phyloP scores from a whole-genome alignment of 1,140 invertebrate species.

The Trichonephila clavata region DNA sequence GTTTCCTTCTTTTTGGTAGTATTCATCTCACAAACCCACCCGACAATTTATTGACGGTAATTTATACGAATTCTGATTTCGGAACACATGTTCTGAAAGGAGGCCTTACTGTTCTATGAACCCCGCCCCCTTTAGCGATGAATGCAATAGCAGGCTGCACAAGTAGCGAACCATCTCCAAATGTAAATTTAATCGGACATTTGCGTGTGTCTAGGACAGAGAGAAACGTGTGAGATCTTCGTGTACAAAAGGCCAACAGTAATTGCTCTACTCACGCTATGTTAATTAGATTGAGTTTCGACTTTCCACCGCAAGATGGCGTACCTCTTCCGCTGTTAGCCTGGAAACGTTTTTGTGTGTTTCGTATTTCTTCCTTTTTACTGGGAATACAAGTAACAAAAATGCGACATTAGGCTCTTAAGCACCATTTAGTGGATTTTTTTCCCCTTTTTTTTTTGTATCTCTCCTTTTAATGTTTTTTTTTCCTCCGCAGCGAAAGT shows the following conservation, averaged over 20 bases:
- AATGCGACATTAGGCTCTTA: constrained; percentile 50
- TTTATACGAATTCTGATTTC: constrained; percentile 73
- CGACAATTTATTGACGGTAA: constrained; percentile 73
- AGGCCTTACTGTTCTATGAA: constrained; percentile 7
- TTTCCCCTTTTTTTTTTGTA: not conserved
- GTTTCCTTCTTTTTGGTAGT: not conserved
- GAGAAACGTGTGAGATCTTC: constrained; percentile 74
- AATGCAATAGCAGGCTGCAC: constrained; percentile 55
- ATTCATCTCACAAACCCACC: constrained; percentile 42
- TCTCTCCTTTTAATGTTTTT: constrained; percentile 21
- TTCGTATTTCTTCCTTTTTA: constrained; percentile 43
- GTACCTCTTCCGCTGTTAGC: constrained; percentile 12
- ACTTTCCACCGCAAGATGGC: constrained; percentile 53
- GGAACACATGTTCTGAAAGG: constrained; percentile 68
- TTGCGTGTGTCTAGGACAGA: constrained; percentile 55
- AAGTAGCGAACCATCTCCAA: constrained; percentile 75
- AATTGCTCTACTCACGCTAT: constrained; percentile 75
- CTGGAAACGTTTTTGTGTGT: not conserved
- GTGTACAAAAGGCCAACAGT: constrained; percentile 76
- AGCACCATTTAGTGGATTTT: not conserved
- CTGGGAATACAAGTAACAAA: constrained; percentile 2
- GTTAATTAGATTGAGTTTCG: constrained; percentile 75
- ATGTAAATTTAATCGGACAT: constrained; percentile 76
- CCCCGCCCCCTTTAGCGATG: constrained; percentile 63
- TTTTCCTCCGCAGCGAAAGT: not conserved